These are phyloP conservation scores for Zoroaster sp. DNA, from an alignment of 53 echinoderm and acorn worm species.

Conservation along the genomic window DNA sequence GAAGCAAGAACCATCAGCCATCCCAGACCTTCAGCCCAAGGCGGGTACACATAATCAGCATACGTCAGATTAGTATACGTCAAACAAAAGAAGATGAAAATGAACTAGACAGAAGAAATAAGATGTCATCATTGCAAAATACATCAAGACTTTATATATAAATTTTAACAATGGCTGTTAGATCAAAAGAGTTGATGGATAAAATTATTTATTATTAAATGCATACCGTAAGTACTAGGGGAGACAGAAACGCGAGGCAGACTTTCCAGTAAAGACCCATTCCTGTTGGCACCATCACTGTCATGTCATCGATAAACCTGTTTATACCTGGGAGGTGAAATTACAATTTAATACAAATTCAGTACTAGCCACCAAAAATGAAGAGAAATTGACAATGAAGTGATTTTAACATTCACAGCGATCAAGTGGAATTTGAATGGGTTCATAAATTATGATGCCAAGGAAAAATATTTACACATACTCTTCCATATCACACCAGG, in stretches of 20 bases:
- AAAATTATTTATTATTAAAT: background rate
- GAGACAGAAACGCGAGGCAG: constrained; percentile 55
- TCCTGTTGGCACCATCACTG: constrained; percentile 57
- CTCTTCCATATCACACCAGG: no score
- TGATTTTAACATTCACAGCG: no score
- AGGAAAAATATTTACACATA: no score
- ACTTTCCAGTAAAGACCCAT: constrained; percentile 68
- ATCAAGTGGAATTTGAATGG: no score
- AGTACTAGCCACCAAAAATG: no score
- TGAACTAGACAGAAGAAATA: constrained; percentile 9
- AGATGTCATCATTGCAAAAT: background rate
- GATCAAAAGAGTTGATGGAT: background rate
- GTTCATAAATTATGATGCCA: no score
- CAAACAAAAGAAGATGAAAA: constrained; percentile 80
- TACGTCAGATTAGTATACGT: constrained; percentile 63
- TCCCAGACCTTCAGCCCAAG: constrained; percentile 60
- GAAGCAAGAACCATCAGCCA: constrained; percentile 75
- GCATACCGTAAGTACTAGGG: constrained; percentile 56
- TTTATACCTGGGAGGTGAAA: constrained; percentile 41
- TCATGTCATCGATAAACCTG: constrained; percentile 54
- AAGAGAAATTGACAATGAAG: no score
- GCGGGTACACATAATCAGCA: constrained; percentile 50
- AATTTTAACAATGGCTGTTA: background rate
- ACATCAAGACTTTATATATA: no score
- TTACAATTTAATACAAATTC: background rate